Evolutionary conservation across 2,113 vertebrate species (phyloP), one percentile per base, ranked within the genome.

Genomic region (Datnioides undecimradiatus): DNA sequence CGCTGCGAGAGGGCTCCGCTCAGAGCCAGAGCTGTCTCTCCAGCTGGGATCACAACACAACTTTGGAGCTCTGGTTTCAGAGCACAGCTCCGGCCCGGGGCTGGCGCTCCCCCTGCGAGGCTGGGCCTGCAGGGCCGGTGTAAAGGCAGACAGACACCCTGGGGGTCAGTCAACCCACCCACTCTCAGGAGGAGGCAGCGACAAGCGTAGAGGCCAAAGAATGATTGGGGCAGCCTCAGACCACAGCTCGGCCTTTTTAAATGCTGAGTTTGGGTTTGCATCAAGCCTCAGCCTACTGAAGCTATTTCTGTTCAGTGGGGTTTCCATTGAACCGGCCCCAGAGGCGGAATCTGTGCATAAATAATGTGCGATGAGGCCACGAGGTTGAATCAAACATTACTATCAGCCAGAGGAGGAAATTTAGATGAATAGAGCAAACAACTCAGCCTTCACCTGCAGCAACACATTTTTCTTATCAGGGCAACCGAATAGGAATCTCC

Each of bases 21-120:
- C 88, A 87, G 85, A 90, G 87, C 84, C 72, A 73, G 83, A 66
- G 84, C 83, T 82, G 90, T 88, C 91, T 82, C 87, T 95, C 94
- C 93, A 93, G 93, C 95, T 95, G 94, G 88, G 95, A 92, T 93
- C 91, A 88, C 87, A 93, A 90, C 85, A 92, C 87, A 88, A 90
- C 40, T 81, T 79, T 45, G 76, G 69, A 79, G 84, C 91, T 95
- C 93, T 83, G 86, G 91, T 95, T 95, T 94, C 94, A 94, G 91
- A 89, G 75, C 66, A 40, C 76, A 80, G 80, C 87, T 87, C 75
- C 27, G 49, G 88, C 87, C 86, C 34, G 84, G 73, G 89, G 88
- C 89, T 80, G 86, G 66, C 43, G 68, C 83, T 88, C 73, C 93
- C 93, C 85, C 91, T 76, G 83, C 60, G 86, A 83, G 84, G 78